These are phyloP conservation scores for Osmerus mordax DNA, from an alignment of 2,113 vertebrate species.

Conservation along the genomic window DNA sequence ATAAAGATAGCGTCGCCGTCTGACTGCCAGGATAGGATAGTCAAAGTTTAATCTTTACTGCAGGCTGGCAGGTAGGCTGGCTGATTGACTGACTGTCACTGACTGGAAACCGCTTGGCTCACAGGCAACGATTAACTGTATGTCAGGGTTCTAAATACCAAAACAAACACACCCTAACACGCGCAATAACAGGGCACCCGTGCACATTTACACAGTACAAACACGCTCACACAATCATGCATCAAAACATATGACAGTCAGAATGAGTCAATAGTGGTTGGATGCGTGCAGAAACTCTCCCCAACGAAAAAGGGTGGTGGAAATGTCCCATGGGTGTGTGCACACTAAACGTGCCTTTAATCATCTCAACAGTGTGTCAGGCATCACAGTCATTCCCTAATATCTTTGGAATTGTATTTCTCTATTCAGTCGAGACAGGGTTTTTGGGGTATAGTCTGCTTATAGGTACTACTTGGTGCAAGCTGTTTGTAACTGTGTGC, in stretches of 20 bases:
- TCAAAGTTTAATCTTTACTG: conserved; percentile 1
- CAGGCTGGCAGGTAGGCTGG: neutral
- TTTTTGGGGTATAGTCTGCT: too few species aligned
- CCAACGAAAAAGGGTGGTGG: neutral
- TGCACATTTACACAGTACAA: neutral
- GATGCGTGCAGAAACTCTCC: neutral
- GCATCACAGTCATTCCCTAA: neutral
- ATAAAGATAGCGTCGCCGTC: conserved; percentile 4
- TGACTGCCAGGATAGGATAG: neutral
- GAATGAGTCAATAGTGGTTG: conserved; percentile 1
- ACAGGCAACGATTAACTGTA: neutral
- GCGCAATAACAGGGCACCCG: neutral
- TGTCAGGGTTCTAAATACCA: neutral
- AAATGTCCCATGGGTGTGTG: too few species aligned
- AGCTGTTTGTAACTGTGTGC: neutral
- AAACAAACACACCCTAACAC: neutral
- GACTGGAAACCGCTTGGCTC: neutral
- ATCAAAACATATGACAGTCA: neutral
- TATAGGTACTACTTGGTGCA: neutral
- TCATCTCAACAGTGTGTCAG: neutral
- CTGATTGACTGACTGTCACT: neutral
- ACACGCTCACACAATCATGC: neutral
- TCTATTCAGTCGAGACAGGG: too few species aligned
- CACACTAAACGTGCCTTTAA: too few species aligned
- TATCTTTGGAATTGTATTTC: too few species aligned